Evolutionary conservation across 2,797 vertebrate genomes (phyloP), one percentile per base, ranked within the genome.

Genomic region (Linurgus olivaceus): DNA sequence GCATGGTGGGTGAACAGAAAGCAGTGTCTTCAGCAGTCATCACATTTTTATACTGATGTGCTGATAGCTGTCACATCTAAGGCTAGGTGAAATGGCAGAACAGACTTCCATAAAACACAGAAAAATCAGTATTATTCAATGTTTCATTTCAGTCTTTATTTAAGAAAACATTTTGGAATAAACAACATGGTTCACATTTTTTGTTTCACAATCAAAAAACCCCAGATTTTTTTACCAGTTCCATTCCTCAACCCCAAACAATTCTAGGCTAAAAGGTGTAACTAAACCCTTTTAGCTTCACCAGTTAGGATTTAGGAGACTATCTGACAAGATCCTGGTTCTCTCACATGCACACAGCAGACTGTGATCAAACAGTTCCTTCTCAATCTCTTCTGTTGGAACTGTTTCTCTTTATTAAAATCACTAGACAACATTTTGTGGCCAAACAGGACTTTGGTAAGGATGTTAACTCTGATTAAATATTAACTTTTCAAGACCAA

Each of bases 141-240:
- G 11, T 31, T 9, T 86, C 3, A 17, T 84, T 54, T 72, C 16
- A 37, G 6, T 54, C 58, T 86, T 65, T 79, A 29, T 66, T 83
- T 52, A 85, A 67, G 48, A 70, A 86, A 81, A 75, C 3, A 5
- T 73, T 70, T 50, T 59, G 8, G 21, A 88, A 81, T 51, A 73
- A 73, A 66, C 7, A 70, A 11, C 13, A 12, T 45, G 11, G 6
- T 67, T 82, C 51, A 70, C 31, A n/a, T 6, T 23, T 75, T 81
- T 73, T 54, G 26, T 67, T 93, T 81, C n/a, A 35, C 10, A 66
- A 11, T 26, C 0, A 0, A 50, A 68, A 26, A 3, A 0, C 2
- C 3, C 1, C 4, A 8, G 6, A 4, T 18, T 6, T 55, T 45
- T 52, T 62, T 2, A 2, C 4, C 6, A 20, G 11, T 68, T 11